Evolutionary conservation across 2,113 vertebrate species (phyloP), one percentile per base, ranked within the genome.

Genomic region (Saguinus midas): DNA sequence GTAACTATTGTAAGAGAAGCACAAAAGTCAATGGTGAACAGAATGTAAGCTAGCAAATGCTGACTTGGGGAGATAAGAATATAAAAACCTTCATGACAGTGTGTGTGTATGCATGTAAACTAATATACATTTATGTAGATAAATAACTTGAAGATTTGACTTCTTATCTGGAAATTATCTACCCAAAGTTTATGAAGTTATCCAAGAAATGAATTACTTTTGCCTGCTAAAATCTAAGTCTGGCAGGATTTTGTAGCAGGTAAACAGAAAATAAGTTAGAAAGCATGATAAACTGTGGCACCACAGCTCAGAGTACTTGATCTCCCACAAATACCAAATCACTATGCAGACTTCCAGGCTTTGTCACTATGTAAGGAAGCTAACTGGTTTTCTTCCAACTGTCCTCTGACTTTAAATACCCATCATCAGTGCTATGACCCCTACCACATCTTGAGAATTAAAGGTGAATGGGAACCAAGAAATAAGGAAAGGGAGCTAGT

Each of bases 201-300:
- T 97, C 96, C 94, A 96, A 92, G 94, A 98, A 98, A 97, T 95
- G 78, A 97, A 95, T 98, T 97, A 97, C 61, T 90, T 98, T 87
- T 96, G 32, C 3, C 96, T 97, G 96, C 96, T 97, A 98, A 98
- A 97, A 97, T 37, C 92, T 85, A 96, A 84, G 75, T 58, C 87
- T 98, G 97, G 79, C 92, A 97, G 70, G 73, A 84, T 97, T 84
- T 23, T 37, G 20, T 57, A 89, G 14, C 96, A 98, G 97, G 94
- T 98, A 97, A 98, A 98, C 81, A 97, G 91, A 95, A 98, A 1
- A 64, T 81, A 75, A 97, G 82, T 96, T 97, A 96, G 96, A 94
- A 97, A 98, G 89, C 35, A 94, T 98, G 96, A 98, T 96, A 95
- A 98, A 98, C 97, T 82, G 96, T 97, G 76, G 93, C 45, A 70